Evolutionary conservation across 2,888 invertebrate genomes (phyloP).

Genomic region (Heliconius ethilla): DNA sequence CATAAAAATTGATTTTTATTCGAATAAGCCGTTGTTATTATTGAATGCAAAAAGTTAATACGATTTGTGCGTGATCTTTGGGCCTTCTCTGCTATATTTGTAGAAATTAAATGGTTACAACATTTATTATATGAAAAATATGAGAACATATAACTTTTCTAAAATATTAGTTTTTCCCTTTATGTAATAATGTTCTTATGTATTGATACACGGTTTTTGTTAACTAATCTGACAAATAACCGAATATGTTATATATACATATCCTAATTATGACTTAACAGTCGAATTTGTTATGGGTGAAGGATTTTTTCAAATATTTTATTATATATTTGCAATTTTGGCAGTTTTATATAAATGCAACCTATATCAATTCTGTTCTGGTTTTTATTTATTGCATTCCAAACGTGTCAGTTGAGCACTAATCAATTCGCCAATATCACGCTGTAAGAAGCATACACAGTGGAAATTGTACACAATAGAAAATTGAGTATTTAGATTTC

Average conservation of each 20-base stretch:
- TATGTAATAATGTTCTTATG: not conserved
- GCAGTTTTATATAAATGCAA: no score
- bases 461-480: no score
- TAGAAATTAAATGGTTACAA: conserved; percentile 2
- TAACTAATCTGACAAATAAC: not conserved
- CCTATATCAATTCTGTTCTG: no score
- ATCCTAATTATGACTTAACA: not conserved
- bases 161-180: not conserved
- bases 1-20: conserved; percentile 32
- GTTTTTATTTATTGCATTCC: no score
- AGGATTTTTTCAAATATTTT: no score
- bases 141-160: not conserved
- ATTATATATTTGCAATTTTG: no score
- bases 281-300: not conserved
- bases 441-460: no score
- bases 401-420: no score
- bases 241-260: no score
- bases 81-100: not conserved
- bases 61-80: conserved; percentile 18
- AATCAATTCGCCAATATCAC: no score
- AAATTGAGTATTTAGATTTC: no score
- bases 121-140: not conserved
- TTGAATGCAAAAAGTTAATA: conserved; percentile 28
- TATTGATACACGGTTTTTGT: not conserved
- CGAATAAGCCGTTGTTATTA: conserved; percentile 29